Base-by-base conservation (phyloP, 1,140 invertebrate genomes). In the Solenopsis fugax region DNA sequence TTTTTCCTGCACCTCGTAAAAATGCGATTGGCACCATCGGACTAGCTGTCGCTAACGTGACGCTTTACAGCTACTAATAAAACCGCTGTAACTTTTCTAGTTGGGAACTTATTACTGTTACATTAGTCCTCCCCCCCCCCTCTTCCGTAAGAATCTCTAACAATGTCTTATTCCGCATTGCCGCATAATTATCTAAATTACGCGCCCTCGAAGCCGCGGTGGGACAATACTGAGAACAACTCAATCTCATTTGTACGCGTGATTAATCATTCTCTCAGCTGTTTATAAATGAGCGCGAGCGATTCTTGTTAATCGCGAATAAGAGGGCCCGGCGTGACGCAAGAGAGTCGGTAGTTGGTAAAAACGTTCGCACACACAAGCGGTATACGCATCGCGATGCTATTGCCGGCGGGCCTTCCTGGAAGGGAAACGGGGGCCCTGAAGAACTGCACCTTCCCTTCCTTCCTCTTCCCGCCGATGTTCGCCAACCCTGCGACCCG, bases 381-480 rank as follows among this genome's bases (percentile, higher is more conserved):
- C 34, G 34, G 13, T 58, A 21, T 54, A 58, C 18, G 56, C 89
- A 90, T 88, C 89, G 86, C 84, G 89, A 90, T 90, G 58, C 82
- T 81, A 86, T 91, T 80, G 90, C 90, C 86, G 91, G 87, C 86
- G 91, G 87, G 92, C 92, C 91, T 94, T 95, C 94, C 90, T 89
- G 91, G 93, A 95, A 93, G 87, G 90, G 92, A 92, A 94, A 91
- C 89, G 54, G 54, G 24, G 24, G 45, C 12, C 62, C 73, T 65
- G 12, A 21, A 75, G 80, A 60, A 69, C 80, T 73, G 69, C 69
- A 73, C 29, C 60, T 78, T 81, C 71, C 48, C 73, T 54, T 6
- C 52, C 21, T 58, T 6, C 1, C 50, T 0, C 73, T 29, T n/a
- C 58, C 56, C 48, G 58, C 37, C 56, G 62, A 52, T 34, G 65